Evolutionary conservation across 53 echinoderm and acorn worm genomes (phyloP).

Genomic region (Echinarachnius parma): DNA sequence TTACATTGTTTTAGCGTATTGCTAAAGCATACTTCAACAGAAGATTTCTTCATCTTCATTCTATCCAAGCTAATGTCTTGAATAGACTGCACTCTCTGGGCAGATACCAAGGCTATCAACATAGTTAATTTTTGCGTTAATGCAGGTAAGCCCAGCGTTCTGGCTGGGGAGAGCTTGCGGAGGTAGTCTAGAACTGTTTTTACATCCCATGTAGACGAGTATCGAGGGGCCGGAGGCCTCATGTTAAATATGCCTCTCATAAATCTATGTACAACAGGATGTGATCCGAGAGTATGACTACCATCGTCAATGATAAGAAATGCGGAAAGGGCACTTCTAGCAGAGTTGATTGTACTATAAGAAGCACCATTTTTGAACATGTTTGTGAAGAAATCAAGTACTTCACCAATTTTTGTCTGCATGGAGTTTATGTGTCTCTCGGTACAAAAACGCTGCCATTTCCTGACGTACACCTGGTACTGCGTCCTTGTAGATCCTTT

Average conservation of each 20-base stretch:
- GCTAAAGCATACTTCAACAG: background rate
- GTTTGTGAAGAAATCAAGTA: constrained; percentile 35
- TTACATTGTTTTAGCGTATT: constrained; percentile 41
- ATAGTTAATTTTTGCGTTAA: constrained; percentile 22
- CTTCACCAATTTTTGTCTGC: constrained; percentile 1
- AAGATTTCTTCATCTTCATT: constrained; percentile 8
- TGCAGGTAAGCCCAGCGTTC: background rate
- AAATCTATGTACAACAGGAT: constrained; percentile 25
- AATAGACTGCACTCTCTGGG: constrained; percentile 33
- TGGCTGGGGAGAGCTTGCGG: background rate
- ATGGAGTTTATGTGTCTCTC: background rate
- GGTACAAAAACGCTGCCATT: constrained; percentile 33
- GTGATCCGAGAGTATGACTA: background rate
- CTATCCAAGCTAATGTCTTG: constrained; percentile 7
- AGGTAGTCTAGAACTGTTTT: constrained; percentile 20
- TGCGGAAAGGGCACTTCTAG: constrained; percentile 34
- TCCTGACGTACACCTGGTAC: constrained; percentile 25
- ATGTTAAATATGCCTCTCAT: constrained; percentile 31
- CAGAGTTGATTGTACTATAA: constrained; percentile 39
- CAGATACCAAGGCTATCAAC: constrained; percentile 28
- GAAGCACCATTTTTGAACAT: constrained; percentile 10
- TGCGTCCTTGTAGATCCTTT: constrained; percentile 36
- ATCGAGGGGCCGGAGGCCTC: constrained; percentile 24
- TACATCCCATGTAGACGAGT: constrained; percentile 40
- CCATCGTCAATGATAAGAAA: constrained; percentile 4